Base-by-base conservation (phyloP, 2,888 invertebrate genomes). In the Cerastis leucographa region DNA sequence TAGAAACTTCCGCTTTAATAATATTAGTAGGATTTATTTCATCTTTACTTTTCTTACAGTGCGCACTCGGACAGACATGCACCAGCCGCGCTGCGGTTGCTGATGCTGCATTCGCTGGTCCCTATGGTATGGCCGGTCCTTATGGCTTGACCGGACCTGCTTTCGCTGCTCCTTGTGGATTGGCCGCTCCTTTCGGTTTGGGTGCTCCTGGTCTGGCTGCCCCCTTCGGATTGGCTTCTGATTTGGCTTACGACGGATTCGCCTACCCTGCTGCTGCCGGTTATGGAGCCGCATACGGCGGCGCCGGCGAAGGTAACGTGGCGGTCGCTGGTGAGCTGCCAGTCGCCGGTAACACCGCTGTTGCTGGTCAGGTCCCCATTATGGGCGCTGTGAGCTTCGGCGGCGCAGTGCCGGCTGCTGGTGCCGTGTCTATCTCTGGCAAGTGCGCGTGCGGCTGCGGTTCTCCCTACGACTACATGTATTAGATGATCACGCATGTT, bases 281-380 rank as follows among this genome's bases (percentile, higher is more conserved):
- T 22, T 65, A 0, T 25, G 65, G 59, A 51, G 29, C 73, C 11
- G 14, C 64, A 0, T 91, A 90, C 81, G 59, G 29, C 9, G 59
- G 59, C 8, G 84, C 87, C 8, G 92, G 92, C 17, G 90, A 91
- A 76, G 88, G 88, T 61, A 88, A 87, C 72, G 86, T 89, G 56
- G 87, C 76, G 14, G 85, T 88, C 12, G 71, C 74, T 61, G 88
- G 87, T 42, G 88, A 79, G 67, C 83, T 88, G 54, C 85, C 88
- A 68, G 81, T 86, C 17, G 75, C 78, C 54, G 87, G 89, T 68
- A 76, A 49, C 17, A 85, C 80, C 54, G 82, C 71, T 46, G 81
- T 87, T 40, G 72, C 81, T 0, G 59, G 59, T 29, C 59, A 59
- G 59, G 59, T 59, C 59, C 59, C 59, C 19, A 59, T 25, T 44